phyloP scores from a whole-genome alignment of 1,140 invertebrate species.

The Drosophila saltans region DNA sequence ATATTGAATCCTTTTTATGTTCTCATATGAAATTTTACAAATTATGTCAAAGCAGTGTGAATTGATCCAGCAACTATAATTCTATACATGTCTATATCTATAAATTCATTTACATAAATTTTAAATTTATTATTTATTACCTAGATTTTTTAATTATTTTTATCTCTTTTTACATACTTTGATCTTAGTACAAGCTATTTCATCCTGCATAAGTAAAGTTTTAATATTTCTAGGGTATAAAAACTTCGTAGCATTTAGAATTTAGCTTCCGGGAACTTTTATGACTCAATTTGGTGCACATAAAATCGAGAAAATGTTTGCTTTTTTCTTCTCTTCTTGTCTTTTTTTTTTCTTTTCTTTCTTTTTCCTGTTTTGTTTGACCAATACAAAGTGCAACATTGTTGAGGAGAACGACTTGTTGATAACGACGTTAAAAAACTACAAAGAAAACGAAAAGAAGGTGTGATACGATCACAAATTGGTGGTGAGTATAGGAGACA shows the following conservation, averaged over 20 bases:
- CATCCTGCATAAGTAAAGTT: too few species aligned
- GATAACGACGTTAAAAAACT: slow-evolving; percentile 8
- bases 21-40: too few species aligned
- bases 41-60: too few species aligned
- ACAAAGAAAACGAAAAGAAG: slow-evolving; percentile 27
- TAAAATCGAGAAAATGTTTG: slow-evolving; percentile 49
- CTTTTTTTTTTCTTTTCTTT: slow-evolving; percentile 19
- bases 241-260: slow-evolving; percentile 55
- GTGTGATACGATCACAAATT: slow-evolving; percentile 48
- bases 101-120: too few species aligned
- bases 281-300: slow-evolving; percentile 80
- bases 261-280: slow-evolving; percentile 54
- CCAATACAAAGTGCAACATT: slow-evolving; percentile 73
- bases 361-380: slow-evolving; percentile 21
- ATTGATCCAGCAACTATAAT: too few species aligned
- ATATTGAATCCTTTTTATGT: too few species aligned
- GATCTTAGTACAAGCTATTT: too few species aligned
- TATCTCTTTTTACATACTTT: too few species aligned
- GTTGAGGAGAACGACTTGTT: slow-evolving; percentile 37
- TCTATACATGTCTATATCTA: too few species aligned
- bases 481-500: background rate
- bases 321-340: slow-evolving; percentile 4
- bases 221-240: background rate
- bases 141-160: too few species aligned
- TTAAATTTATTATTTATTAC: too few species aligned